Evolutionary conservation across 2,797 vertebrate genomes (phyloP).

Genomic region (Phataginus tricuspis): DNA sequence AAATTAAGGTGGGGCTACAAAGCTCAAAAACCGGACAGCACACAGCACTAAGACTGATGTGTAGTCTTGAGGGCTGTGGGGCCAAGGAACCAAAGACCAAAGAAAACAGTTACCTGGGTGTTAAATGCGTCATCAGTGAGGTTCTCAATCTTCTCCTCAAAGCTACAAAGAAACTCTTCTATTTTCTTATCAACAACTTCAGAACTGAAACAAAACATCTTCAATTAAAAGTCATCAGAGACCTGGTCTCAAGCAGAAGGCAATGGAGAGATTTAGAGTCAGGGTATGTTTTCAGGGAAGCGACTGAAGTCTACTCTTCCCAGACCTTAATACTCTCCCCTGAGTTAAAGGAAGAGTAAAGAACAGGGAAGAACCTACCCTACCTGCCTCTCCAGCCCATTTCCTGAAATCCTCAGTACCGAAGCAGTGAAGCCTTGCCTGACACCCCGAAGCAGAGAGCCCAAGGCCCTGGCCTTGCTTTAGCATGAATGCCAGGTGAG

Average conservation of each 20-base stretch:
- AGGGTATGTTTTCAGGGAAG: background rate
- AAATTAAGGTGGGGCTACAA: background rate
- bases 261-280: background rate
- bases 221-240: slow-evolving; percentile 38
- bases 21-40: background rate
- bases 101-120: slow-evolving; percentile 87
- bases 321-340: background rate
- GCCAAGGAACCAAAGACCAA: background rate
- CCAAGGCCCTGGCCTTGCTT: background rate
- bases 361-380: background rate
- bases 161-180: slow-evolving; percentile 93
- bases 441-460: background rate
- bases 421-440: background rate
- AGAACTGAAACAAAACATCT: slow-evolving; percentile 87
- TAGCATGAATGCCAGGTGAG: background rate
- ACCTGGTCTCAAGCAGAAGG: background rate
- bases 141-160: slow-evolving; percentile 90
- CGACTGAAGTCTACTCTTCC: background rate
- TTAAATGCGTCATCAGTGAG: slow-evolving; percentile 93
- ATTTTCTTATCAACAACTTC: slow-evolving; percentile 95
- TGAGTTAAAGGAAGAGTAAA: background rate
- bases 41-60: background rate
- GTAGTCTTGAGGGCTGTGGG: background rate
- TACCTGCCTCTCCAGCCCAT: background rate
- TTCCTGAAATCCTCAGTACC: background rate